These are phyloP conservation scores for Brachypalpus laphriformis DNA, from an alignment of 2,888 invertebrate species.

Conservation along the genomic window DNA sequence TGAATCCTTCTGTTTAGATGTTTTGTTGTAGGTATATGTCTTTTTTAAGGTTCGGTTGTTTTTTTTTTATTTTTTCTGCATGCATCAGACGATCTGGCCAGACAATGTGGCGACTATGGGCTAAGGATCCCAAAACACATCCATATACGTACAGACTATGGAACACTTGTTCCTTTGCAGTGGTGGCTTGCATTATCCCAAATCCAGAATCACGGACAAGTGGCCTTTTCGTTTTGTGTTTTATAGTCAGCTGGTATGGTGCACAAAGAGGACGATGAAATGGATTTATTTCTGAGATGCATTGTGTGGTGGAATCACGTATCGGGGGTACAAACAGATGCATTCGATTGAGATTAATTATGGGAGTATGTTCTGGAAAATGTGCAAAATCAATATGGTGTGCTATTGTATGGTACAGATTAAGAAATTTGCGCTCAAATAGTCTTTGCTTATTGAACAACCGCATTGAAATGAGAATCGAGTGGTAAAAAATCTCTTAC, in stretches of 20 bases:
- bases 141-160: constrained; percentile 15
- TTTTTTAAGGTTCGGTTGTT: constrained; percentile 35
- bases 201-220: constrained; percentile 69
- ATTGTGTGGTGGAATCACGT: constrained; percentile 69
- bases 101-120: constrained; percentile 70
- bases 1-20: constrained; percentile 58
- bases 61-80: constrained; percentile 42
- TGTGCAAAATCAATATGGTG: constrained; percentile 65
- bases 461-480: background rate
- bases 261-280: constrained; percentile 47
- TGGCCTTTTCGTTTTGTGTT: constrained; percentile 60
- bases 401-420: background rate
- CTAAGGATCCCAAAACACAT: constrained; percentile 46
- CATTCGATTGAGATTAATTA: constrained; percentile 71
- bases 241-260: constrained; percentile 52
- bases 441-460: background rate
- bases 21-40: constrained; percentile 56
- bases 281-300: constrained; percentile 56
- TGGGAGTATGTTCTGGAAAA: constrained; percentile 40
- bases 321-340: constrained; percentile 62
- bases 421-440: background rate
- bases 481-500: background rate
- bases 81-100: constrained; percentile 58
- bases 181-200: constrained; percentile 60
- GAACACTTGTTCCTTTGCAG: constrained; percentile 61